Percentiles rank a stretch among this genome's conserved stretches.
These are phyloP conservation scores for Clostera curtula DNA, from an alignment of 2,888 invertebrate genomes.

Conservation along the genomic window DNA sequence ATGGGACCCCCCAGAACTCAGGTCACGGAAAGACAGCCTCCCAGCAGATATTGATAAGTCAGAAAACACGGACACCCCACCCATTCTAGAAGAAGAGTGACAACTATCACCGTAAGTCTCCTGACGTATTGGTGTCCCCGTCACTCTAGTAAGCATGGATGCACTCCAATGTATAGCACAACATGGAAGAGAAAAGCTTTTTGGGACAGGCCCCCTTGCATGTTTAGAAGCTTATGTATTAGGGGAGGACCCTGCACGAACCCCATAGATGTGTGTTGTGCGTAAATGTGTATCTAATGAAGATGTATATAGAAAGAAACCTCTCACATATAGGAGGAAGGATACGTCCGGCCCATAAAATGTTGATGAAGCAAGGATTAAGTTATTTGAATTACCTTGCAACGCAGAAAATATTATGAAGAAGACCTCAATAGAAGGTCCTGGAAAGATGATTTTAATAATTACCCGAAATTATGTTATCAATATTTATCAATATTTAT, in stretches of 20 bases:
- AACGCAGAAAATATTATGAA: too few relatives aligned
- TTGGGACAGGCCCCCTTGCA: slow-evolving; percentile 65
- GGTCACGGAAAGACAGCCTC: slow-evolving; percentile 63
- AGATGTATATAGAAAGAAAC: slow-evolving; percentile 13
- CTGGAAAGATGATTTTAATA: too few relatives aligned
- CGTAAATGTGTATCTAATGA: slow-evolving; percentile 25
- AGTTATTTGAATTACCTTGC: too few relatives aligned
- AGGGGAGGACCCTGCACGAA: slow-evolving; percentile 60
- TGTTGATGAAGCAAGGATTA: too few relatives aligned
- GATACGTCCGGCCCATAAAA: too few relatives aligned
- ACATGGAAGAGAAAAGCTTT: slow-evolving; percentile 51
- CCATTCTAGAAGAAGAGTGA: slow-evolving; percentile 55
- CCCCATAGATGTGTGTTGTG: slow-evolving; percentile 55
- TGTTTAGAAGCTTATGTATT: slow-evolving; percentile 69
- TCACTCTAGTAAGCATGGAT: slow-evolving; percentile 67
- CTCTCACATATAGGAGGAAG: too few relatives aligned
- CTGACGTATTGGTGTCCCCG: slow-evolving; percentile 51
- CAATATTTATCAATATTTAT: too few relatives aligned
- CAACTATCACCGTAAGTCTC: slow-evolving; percentile 63
- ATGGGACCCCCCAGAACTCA: slow-evolving; percentile 64
- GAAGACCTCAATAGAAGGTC: too few relatives aligned
- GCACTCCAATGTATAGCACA: slow-evolving; percentile 51
- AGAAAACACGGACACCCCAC: slow-evolving; percentile 36
- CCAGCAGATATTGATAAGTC: slow-evolving; percentile 57
- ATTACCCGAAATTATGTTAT: too few relatives aligned